Base-by-base conservation (phyloP, 2,113 vertebrate genomes). In the Fulmarus glacialis region DNA sequence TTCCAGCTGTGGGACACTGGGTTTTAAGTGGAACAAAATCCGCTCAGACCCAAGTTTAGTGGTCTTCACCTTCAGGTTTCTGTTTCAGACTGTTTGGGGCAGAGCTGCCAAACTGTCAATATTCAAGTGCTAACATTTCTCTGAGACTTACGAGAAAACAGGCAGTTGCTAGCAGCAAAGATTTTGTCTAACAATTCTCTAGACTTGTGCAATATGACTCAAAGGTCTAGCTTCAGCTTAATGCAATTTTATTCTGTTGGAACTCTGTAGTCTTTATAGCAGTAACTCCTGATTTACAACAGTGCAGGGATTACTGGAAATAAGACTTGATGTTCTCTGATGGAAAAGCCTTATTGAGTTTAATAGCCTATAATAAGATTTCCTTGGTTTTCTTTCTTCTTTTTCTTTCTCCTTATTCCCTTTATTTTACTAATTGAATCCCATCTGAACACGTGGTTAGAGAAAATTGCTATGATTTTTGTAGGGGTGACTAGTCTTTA, bases 331-430 rank as follows among this genome's bases (percentile, higher is more conserved):
- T 93, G 43, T 88, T 95, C 85, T 91, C 71, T 95, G 87, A 85
- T 88, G 62, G 78, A 95, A 95, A 95, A 96, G 34, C n/a, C 78
- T 96, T 95, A 93, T 82, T 67, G 66, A 94, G 29, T 96, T 91
- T 96, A 97, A 94, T 79, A 94, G 22, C 34, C 34, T 92, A 74
- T 91, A 93, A 94, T 91, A 91, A 87, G 73, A 91, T 97, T 96
- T 96, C 36, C 47, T 94, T 73, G 30, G 30, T 13, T 82, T 96
- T 89, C 48, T 93, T 73, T 43, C 1, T 45, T 38, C 29, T 53
- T 71, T 70, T 64, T 29, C 4, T 84, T 89, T 60, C 11, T 47
- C 18, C 36, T 67, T 78, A 63, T 90, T 96, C 59, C 29, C 42
- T 90, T 93, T 90, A 70, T 84, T 96, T 90, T 89, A 53, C 82